These are phyloP conservation scores for Dendrolimus kikuchii DNA, from an alignment of 1,140 invertebrate species.

Conservation along the genomic window DNA sequence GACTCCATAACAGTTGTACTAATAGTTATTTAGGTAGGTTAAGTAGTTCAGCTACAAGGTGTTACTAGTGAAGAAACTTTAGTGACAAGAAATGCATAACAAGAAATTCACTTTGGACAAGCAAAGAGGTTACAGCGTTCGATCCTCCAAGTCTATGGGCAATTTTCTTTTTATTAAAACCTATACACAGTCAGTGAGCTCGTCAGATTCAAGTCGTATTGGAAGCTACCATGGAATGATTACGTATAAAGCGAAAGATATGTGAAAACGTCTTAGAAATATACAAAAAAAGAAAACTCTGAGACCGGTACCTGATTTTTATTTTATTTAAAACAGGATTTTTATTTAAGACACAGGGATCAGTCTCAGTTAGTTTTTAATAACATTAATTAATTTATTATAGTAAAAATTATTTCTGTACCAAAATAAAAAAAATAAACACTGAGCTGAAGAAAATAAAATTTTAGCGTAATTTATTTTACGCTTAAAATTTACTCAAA, in stretches of 20 bases:
- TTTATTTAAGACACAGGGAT: conserved; percentile 16
- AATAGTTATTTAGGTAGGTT: too few relatives aligned
- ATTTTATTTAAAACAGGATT: conserved; percentile 6
- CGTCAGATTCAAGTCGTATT: conserved; percentile 6
- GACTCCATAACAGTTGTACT: too few relatives aligned
- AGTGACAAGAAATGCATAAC: too few relatives aligned
- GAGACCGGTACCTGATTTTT: conserved; percentile 22
- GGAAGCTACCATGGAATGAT: conserved; percentile 48
- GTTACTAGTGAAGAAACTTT: too few relatives aligned
- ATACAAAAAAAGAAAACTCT: conserved; percentile 2
- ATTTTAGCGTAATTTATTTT: background rate
- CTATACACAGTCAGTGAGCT: too few relatives aligned
- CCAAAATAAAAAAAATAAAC: conserved; percentile 5
- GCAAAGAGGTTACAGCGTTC: too few relatives aligned
- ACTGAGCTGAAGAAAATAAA: conserved; percentile 1
- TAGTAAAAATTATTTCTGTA: conserved; percentile 13
- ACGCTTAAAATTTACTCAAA: background rate
- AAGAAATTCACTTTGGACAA: too few relatives aligned
- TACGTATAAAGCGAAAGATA: conserved; percentile 30
- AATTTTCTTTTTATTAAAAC: too few relatives aligned
- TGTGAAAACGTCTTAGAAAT: conserved; percentile 21
- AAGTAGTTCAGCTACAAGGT: too few relatives aligned
- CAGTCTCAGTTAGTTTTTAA: conserved; percentile 26
- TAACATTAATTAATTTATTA: conserved; percentile 9
- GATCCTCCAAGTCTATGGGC: too few relatives aligned